Conservation (phyloP, 2,797 vertebrate species). For the Chlorospingus flavigularis region DNA sequence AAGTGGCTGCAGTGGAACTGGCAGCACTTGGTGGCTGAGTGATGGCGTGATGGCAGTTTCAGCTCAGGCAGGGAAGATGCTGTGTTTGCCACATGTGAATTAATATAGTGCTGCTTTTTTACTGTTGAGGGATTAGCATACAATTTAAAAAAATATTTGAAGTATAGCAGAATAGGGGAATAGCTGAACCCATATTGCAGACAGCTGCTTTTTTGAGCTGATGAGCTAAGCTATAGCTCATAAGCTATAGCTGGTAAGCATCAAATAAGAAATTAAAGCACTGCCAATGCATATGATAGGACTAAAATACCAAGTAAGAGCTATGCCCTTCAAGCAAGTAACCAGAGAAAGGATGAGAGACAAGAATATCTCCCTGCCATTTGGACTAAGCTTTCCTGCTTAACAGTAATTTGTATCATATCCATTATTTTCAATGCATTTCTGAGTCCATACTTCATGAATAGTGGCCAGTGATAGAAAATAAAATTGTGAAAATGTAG, state of each 20-base stretch:
- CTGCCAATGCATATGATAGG: background rate
- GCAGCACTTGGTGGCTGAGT: slow-evolving; percentile 1
- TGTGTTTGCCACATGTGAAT: slow-evolving; percentile 54
- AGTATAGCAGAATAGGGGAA: background rate
- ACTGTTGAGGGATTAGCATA: background rate
- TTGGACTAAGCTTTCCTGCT: background rate
- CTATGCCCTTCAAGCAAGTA: background rate
- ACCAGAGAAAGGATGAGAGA: background rate
- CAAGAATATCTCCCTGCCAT: background rate
- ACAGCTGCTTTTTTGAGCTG: slow-evolving; percentile 38
- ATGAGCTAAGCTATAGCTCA: background rate
- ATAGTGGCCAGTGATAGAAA: background rate
- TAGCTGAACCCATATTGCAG: slow-evolving; percentile 45
- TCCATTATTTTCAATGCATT: background rate
- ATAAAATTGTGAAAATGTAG: background rate
- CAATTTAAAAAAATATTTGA: background rate
- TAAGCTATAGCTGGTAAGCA: background rate
- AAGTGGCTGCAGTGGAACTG: slow-evolving; percentile 33
- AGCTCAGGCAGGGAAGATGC: background rate
- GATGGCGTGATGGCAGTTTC: slow-evolving; percentile 23
- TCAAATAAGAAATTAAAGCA: slow-evolving; percentile 9
- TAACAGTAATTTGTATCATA: background rate
- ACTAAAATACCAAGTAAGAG: background rate
- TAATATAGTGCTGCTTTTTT: slow-evolving; percentile 37
- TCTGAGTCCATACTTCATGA: background rate